Base-by-base conservation (phyloP, 2,113 vertebrate species). In the Dipodomys merriami region DNA sequence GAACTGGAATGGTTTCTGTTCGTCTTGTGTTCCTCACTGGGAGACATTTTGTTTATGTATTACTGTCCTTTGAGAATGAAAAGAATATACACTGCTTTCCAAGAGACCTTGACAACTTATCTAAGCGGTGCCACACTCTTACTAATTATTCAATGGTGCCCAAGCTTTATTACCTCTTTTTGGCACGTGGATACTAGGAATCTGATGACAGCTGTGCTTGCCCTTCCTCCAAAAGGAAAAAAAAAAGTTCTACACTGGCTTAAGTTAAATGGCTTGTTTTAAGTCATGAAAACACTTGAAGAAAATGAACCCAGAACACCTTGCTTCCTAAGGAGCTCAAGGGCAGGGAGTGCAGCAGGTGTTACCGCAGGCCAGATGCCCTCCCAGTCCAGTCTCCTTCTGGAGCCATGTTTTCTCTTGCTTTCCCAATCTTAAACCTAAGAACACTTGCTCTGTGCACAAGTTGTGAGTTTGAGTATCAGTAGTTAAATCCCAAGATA, bases 401-500 rank as follows among this genome's bases (percentile, higher is more conserved):
- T 30, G 44, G 60, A 35, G 65, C 25, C 12, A 10, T 2, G 0
- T 16, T 53, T 6, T 16, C 84, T 88, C 27, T 39, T 68, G 29
- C 25, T 13, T 72, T 25, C 29, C 33, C 3, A 15, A 33, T 25
- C 49, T 2, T 2, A 23, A 33, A 69, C 29, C 29, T 33, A 5
- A 77, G 84, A 86, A 44, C 1, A 7, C n/a, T 69, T 78, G 44
- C 35, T 39, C 39, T 91, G 8, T 60, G 15, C 5, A 44, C 78
- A 86, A 86, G 83, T 35, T 91, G 79, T 86, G 91, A 72, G 76
- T 85, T 71, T 69, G 80, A 81, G 2, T 57, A 88, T 84, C 85
- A 60, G 53, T 80, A 77, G 88, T 92, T 69, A 90, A 94, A 72
- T 87, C 78, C 86, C 69, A 85, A 30, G 74, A 74, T 94, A 85